These are phyloP conservation scores for Aphaenogaster ashmeadi DNA, from an alignment of 1,140 invertebrate species.

Conservation along the genomic window DNA sequence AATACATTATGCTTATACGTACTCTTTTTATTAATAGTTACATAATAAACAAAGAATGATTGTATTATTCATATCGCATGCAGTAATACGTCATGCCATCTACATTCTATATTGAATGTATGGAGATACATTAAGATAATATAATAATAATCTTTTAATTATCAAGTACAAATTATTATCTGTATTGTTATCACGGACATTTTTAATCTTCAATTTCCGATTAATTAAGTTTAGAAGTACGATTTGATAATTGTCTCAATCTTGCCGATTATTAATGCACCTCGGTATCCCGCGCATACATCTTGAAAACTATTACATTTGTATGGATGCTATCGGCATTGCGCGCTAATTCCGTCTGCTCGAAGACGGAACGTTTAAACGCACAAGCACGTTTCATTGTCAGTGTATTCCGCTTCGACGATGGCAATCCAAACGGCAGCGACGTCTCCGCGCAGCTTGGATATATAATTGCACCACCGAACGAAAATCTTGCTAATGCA, in stretches of 20 bases:
- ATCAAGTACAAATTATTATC: slow-evolving; percentile 7
- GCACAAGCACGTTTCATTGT: neutral
- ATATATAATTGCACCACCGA: slow-evolving; percentile 54
- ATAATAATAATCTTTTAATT: neutral
- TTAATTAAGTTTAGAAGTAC: neutral
- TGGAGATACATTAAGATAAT: neutral
- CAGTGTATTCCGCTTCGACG: slow-evolving; percentile 4
- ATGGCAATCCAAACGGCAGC: slow-evolving; percentile 23
- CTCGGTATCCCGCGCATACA: neutral
- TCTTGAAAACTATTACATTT: slow-evolving; percentile 17
- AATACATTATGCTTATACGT: neutral
- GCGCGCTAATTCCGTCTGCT: slow-evolving; percentile 13
- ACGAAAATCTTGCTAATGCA: slow-evolving; percentile 63
- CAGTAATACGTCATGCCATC: neutral
- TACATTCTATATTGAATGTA: neutral
- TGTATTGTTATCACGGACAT: neutral
- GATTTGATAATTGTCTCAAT: neutral
- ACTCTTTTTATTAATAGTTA: neutral
- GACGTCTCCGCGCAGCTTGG: neutral
- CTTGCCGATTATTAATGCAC: slow-evolving; percentile 2
- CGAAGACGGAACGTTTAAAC: slow-evolving; percentile 10
- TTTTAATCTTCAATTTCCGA: neutral
- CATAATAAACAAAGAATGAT: neutral
- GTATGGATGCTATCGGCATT: slow-evolving; percentile 13
- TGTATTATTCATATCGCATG: neutral